Percentiles rank a stretch among this genome's conserved stretches.
These are phyloP conservation scores for Coptodon bakossiorum DNA, from an alignment of 2,113 vertebrate genomes.

Conservation along the genomic window DNA sequence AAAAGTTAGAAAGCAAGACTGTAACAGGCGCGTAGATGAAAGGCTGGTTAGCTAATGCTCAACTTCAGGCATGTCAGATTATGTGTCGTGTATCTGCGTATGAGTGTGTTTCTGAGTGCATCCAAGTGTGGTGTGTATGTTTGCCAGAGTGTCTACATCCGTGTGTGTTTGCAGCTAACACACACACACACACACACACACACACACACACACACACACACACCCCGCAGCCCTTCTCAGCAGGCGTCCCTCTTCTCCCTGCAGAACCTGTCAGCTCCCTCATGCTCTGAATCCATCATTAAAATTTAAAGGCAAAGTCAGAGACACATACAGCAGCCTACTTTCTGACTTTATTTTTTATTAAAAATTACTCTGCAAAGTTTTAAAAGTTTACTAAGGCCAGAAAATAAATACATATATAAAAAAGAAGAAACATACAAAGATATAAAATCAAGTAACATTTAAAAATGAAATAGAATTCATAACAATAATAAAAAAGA, in stretches of 20 bases:
- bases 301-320: not conserved
- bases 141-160: not conserved
- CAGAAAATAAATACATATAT: not conserved
- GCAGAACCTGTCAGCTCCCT: not conserved
- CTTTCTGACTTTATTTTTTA: not conserved
- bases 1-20: not conserved
- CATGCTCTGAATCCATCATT: not conserved
- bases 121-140: not conserved
- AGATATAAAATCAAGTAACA: not conserved
- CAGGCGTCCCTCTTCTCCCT: not conserved
- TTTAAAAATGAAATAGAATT: not conserved
- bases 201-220: not conserved
- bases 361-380: not conserved
- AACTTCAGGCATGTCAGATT: not conserved
- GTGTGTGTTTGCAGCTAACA: not conserved
- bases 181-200: not conserved
- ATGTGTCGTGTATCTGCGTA: not conserved
- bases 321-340: not conserved
- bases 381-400: not conserved
- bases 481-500: not conserved
- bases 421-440: not conserved
- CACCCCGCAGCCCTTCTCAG: not conserved
- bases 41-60: not conserved
- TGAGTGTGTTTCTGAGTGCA: not conserved
- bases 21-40: not conserved